phyloP scores from a whole-genome alignment of 1,140 invertebrate species.

The Glossosoma conforme region DNA sequence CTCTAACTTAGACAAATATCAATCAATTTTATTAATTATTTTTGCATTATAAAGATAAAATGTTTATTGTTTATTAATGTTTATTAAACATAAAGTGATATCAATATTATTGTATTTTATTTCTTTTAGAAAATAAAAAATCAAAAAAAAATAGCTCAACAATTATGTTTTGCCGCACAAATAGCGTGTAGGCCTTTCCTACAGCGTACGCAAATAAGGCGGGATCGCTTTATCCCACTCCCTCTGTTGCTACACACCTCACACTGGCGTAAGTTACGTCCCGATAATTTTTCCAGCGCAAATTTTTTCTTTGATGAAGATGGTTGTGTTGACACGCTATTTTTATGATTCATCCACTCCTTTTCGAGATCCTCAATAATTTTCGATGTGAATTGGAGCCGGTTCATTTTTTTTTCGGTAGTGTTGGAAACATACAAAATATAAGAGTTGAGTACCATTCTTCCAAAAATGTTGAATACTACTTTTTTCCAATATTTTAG shows the following conservation, averaged over 20 bases:
- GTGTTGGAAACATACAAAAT: slow-evolving; percentile 18
- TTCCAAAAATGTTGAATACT: slow-evolving; percentile 26
- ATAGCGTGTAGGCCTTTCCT: slow-evolving; percentile 22
- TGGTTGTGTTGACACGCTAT: slow-evolving; percentile 13
- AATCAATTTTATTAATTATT: no score
- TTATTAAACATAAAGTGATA: no score
- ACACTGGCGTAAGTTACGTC: slow-evolving; percentile 19
- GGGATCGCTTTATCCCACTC: slow-evolving; percentile 21
- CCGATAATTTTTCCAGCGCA: slow-evolving; percentile 19
- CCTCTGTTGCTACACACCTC: slow-evolving; percentile 18
- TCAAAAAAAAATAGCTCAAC: no score
- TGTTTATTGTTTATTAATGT: no score
- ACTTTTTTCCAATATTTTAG: slow-evolving; percentile 29
- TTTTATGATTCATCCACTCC: slow-evolving; percentile 20
- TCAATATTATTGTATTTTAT: no score
- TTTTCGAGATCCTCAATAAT: slow-evolving; percentile 24
- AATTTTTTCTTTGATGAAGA: slow-evolving; percentile 20
- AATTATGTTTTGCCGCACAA: no score
- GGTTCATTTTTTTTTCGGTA: slow-evolving; percentile 17
- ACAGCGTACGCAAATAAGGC: slow-evolving; percentile 16
- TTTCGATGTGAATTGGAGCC: slow-evolving; percentile 22
- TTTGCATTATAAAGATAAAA: no score
- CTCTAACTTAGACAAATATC: no score
- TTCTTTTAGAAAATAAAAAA: no score
- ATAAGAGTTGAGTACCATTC: slow-evolving; percentile 25